phyloP scores from a whole-genome alignment of 2,888 invertebrate species.

The Erebia ligea region DNA sequence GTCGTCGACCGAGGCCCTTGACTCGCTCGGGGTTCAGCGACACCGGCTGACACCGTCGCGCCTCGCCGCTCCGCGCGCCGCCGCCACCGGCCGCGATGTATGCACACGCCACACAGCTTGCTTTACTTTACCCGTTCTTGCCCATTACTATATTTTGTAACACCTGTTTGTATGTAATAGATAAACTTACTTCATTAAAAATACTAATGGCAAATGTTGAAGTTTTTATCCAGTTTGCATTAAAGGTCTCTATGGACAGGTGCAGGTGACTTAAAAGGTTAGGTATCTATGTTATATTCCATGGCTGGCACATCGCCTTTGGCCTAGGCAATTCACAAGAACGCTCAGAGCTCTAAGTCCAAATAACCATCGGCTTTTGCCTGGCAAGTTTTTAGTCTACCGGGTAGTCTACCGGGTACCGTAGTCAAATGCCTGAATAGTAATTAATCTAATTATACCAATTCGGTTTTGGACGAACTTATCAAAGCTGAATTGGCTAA shows the following conservation, averaged over 20 bases:
- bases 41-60: slow-evolving; percentile 62
- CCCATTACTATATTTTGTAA: slow-evolving; percentile 22
- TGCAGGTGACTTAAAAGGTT: slow-evolving; percentile 2
- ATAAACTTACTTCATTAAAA: slow-evolving; percentile 14
- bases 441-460: too few species aligned
- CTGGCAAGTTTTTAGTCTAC: too few species aligned
- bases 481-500: too few species aligned
- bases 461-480: too few species aligned
- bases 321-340: too few species aligned
- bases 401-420: too few species aligned
- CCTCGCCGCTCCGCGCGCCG: slow-evolving; percentile 45
- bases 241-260: slow-evolving; percentile 21
- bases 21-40: slow-evolving; percentile 77
- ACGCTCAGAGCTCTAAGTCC: too few species aligned
- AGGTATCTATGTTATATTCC: background rate
- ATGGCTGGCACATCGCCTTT: too few species aligned
- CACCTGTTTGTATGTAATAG: slow-evolving; percentile 24
- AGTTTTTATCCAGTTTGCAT: slow-evolving; percentile 11
- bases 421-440: too few species aligned
- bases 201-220: slow-evolving; percentile 2
- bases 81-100: slow-evolving; percentile 44
- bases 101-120: slow-evolving; percentile 45
- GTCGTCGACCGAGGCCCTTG: slow-evolving; percentile 82
- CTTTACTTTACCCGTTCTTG: slow-evolving; percentile 38
- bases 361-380: too few species aligned